Percentiles rank a stretch among this genome's conserved stretches.
These are phyloP conservation scores for Platypus cylindrus DNA, from an alignment of 2,888 invertebrate species.

Conservation along the genomic window DNA sequence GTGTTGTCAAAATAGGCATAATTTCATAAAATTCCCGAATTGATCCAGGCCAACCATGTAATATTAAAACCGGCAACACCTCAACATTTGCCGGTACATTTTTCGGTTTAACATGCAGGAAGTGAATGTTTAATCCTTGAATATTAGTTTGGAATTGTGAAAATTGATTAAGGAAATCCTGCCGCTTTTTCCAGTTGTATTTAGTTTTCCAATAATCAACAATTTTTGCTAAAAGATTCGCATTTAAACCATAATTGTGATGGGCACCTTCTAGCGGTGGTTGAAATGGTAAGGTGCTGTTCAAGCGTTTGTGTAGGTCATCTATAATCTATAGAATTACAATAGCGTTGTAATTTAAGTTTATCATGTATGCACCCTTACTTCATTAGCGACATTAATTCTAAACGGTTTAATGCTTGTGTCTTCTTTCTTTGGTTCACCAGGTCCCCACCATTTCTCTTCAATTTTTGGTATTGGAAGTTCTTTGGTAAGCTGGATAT, in stretches of 20 bases:
- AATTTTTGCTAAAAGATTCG: constrained; percentile 51
- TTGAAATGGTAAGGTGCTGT: constrained; percentile 31
- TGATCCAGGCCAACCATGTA: constrained; percentile 88
- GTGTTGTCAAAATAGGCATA: constrained; percentile 52
- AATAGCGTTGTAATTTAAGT: background rate
- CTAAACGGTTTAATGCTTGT: constrained; percentile 44
- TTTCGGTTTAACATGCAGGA: constrained; percentile 40
- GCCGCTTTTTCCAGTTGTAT: constrained; percentile 59
- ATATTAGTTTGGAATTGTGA: constrained; percentile 59
- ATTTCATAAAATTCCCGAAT: constrained; percentile 72
- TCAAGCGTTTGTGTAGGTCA: constrained; percentile 44
- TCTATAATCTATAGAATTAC: constrained; percentile 48
- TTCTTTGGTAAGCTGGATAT: constrained; percentile 12
- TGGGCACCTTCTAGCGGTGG: constrained; percentile 51
- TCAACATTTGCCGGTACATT: constrained; percentile 25
- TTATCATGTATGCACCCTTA: constrained; percentile 26
- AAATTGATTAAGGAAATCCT: constrained; percentile 48
- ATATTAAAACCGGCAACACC: constrained; percentile 52
- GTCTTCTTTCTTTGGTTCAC: constrained; percentile 38
- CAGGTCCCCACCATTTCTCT: constrained; percentile 49
- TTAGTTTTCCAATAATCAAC: constrained; percentile 63
- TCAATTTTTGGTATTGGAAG: constrained; percentile 23
- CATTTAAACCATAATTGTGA: constrained; percentile 74
- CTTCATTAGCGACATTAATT: constrained; percentile 48
- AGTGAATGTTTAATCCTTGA: constrained; percentile 51